Evolutionary conservation across 1,140 invertebrate genomes (phyloP), one percentile per base, ranked within the genome.

Genomic region (Leptinotarsa lineolata): DNA sequence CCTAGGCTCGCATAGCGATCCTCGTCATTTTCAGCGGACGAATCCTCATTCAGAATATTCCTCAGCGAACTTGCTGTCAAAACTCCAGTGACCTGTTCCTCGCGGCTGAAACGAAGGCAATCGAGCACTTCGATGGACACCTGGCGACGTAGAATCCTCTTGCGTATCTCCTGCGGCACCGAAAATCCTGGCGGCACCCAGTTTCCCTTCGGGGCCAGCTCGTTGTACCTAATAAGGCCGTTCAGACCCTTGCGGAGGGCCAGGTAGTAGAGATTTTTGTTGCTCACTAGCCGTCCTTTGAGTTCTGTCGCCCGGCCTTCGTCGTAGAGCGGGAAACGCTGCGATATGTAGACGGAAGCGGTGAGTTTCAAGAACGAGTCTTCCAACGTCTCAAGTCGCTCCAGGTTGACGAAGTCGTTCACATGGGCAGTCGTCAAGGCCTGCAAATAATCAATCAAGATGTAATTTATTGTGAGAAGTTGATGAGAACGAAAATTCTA

Each of bases 361-460:
- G 90, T 90, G 77, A 93, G 92, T 85, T 97, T 98, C 0, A 97
- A 85, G 81, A 95, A 97, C 0, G 93, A 92, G 85, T 98, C 95
- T 0, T 96, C 96, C 18, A 97, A 86, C 0, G 93, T 93, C 85
- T 97, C 95, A 4, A 92, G 83, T 4, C 94, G 86, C 83, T 97
- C 95, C 74, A 95, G 86, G 82, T 95, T 91, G 66, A 95, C 91
- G 5, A 91, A 90, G 82, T 98, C 95, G 73, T 90, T 87, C 0
- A 91, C 89, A 63, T 89, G 84, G 13, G 90, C 89, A 13, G 90
- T 87, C 11, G 94, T 95, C 3, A 97, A 81, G 1, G 94, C 93
- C 30, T 39, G 30, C 8, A 39, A n/a, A n/a, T n/a, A n/a, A 39
- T 2, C 8, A 39, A 11, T 39, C 30, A 39, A 39, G 30, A 22